Percentiles rank a stretch among this genome's conserved stretches.
These are phyloP conservation scores for Eupsilia transversa DNA, from an alignment of 2,888 invertebrate species.

Conservation along the genomic window DNA sequence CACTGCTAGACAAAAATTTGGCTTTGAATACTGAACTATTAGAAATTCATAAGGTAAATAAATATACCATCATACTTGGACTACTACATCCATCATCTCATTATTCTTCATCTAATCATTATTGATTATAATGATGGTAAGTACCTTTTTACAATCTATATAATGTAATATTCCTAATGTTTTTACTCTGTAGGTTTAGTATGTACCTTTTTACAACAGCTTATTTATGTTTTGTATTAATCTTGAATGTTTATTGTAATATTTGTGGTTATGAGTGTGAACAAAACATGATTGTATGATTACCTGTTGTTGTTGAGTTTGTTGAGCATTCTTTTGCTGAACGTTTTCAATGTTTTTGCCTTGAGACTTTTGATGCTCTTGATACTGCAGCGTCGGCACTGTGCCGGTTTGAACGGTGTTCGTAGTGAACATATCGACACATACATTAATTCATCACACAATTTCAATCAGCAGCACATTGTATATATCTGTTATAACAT, in stretches of 20 bases:
- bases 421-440: constrained; percentile 89
- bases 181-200: neutral
- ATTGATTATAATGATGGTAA: neutral
- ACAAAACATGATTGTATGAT: constrained; percentile 12
- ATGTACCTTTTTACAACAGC: neutral
- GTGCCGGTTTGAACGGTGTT: constrained; percentile 91
- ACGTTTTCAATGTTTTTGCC: constrained; percentile 91
- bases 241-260: neutral
- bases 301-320: constrained; percentile 78
- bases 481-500: constrained; percentile 69
- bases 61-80: too few relatives aligned
- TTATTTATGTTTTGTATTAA: neutral
- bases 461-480: constrained; percentile 70
- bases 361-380: constrained; percentile 92
- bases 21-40: neutral
- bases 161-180: neutral
- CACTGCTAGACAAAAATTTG: neutral
- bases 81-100: too few relatives aligned
- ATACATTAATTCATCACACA: constrained; percentile 66
- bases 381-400: constrained; percentile 92
- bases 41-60: neutral
- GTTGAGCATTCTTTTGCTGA: constrained; percentile 91
- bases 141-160: neutral
- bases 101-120: too few relatives aligned
- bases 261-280: neutral